Base-by-base conservation (phyloP, 2,797 vertebrate species). In the Poecilia gillii region DNA sequence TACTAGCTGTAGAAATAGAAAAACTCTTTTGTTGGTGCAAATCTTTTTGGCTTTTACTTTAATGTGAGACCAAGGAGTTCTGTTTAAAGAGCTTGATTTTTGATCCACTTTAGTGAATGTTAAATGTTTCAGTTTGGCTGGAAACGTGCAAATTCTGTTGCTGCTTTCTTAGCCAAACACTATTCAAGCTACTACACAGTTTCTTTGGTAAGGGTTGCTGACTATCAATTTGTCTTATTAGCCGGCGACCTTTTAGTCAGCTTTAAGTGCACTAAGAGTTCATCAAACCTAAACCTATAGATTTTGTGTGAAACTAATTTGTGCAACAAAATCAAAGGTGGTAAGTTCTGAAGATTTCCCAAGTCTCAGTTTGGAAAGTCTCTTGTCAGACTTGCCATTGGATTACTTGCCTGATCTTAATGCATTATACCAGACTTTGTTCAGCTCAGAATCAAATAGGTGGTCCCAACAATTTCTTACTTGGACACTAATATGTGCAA, bases 1-100 rank as follows among this genome's bases (percentile, higher is more conserved):
- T 87, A 90, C 87, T 91, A 89, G 90, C 88, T 90, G 87, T 87
- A 89, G 70, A 66, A 81, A 81, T 57, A 72, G 78, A 81, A 90
- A 80, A 88, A 76, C 83, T 86, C 81, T 62, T 88, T 81, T 88
- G 74, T 90, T 87, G 7, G 85, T 81, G 88, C 78, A 84, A 83
- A 85, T 75, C 31, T 79, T 5, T 71, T 43, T 20, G 81, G 7
- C 49, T 95, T 95, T 96, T 96, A 90, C 94, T 95, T 93, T 90
- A 93, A 91, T 94, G 80, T 96, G 94, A 87, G 85, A 91, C 95
- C 94, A 96, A 94, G 94, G 94, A 95, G 97, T 97, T 99, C 97
- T 99, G 98, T 99, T 99, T 97, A 97, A 99, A 97, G 97, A 98
- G 96, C 97, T 95, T 94, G 47, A 92, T 91, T 95, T 95, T 90